Percentiles rank a stretch among this genome's conserved stretches.
Evolutionary conservation across 2,888 invertebrate genomes (phyloP).

Genomic region (Caenorhabditis doughertyi): DNA sequence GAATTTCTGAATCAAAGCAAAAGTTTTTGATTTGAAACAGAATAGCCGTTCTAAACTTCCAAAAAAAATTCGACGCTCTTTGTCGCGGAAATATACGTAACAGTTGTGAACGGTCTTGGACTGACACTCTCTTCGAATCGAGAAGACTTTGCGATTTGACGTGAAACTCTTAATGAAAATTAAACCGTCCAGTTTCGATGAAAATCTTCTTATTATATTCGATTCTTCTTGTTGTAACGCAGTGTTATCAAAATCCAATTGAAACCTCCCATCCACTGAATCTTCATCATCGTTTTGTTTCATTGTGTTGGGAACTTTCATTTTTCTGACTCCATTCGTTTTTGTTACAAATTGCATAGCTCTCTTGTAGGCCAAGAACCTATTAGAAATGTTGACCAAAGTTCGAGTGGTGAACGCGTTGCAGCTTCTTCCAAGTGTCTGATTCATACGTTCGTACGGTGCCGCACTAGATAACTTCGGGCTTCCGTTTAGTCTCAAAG

Average conservation of each 20-base stretch:
- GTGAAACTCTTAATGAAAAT: neutral
- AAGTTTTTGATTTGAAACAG: neutral
- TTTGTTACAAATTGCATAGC: neutral
- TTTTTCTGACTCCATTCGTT: no score
- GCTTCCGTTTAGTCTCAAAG: neutral
- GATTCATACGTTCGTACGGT: constrained; percentile 16
- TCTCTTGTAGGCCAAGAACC: neutral
- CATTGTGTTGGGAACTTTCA: neutral
- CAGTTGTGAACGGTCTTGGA: neutral
- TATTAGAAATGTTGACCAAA: neutral
- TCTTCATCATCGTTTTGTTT: neutral
- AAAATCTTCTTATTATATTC: neutral
- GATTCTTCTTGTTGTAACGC: neutral
- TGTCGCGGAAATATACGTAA: neutral
- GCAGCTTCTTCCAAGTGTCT: neutral
- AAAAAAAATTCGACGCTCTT: neutral
- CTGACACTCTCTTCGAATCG: neutral
- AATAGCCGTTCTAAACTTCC: neutral
- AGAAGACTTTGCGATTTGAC: neutral
- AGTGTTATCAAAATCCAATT: neutral
- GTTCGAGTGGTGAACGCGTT: neutral
- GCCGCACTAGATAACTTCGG: neutral
- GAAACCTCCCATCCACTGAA: neutral
- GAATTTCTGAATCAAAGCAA: neutral
- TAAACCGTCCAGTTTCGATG: neutral